These are phyloP conservation scores for Hololepta plana DNA, from an alignment of 2,888 invertebrate genomes.

Conservation along the genomic window DNA sequence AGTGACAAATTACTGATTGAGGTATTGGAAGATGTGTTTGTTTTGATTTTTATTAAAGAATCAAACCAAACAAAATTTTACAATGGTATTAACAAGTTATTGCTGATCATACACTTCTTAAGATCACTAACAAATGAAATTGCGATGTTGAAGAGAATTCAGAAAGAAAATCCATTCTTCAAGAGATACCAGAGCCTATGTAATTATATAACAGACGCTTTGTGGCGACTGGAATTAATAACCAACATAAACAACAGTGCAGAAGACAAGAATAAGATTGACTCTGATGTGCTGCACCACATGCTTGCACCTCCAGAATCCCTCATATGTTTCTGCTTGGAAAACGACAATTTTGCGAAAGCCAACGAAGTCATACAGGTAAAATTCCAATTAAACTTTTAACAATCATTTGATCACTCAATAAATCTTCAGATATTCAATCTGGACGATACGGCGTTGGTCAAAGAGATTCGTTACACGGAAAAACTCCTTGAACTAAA, in stretches of 20 bases:
- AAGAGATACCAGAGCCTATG: slow-evolving; percentile 20
- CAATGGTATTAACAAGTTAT: slow-evolving; percentile 34
- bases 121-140: slow-evolving; percentile 34
- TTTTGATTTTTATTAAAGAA: slow-evolving; percentile 37
- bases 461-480: slow-evolving; percentile 49
- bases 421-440: slow-evolving; percentile 42
- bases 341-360: slow-evolving; percentile 51
- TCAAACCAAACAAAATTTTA: slow-evolving; percentile 16
- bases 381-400: slow-evolving; percentile 16
- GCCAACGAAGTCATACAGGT: slow-evolving; percentile 70
- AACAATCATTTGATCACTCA: slow-evolving; percentile 8
- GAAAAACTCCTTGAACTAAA: slow-evolving; percentile 37
- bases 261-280: slow-evolving; percentile 23
- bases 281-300: slow-evolving; percentile 41
- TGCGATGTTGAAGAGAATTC: slow-evolving; percentile 23
- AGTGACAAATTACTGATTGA: slow-evolving; percentile 35
- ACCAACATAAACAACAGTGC: slow-evolving; percentile 33
- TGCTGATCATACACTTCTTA: slow-evolving; percentile 34
- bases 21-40: slow-evolving; percentile 53
- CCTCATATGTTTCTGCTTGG: slow-evolving; percentile 57
- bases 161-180: slow-evolving; percentile 19
- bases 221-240: slow-evolving; percentile 56
- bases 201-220: slow-evolving; percentile 43
- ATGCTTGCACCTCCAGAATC: slow-evolving; percentile 63
- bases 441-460: slow-evolving; percentile 42